Conservation (phyloP, 2,888 invertebrate species). For the Drosophila glabriapex region DNA sequence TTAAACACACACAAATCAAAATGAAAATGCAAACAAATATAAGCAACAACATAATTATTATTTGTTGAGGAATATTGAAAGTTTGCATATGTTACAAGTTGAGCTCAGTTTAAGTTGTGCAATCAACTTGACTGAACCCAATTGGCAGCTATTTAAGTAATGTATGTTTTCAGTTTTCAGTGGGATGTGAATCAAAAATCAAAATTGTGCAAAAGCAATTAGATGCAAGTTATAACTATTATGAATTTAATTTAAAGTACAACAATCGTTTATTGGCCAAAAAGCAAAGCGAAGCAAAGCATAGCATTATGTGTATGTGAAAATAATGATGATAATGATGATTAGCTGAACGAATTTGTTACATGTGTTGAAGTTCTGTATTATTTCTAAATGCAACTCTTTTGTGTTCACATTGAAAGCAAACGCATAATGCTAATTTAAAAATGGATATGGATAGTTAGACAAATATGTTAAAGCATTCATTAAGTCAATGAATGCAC, state of each 20-base stretch:
- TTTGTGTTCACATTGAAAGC: slow-evolving; percentile 75
- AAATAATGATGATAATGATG: slow-evolving; percentile 12
- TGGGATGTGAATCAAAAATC: slow-evolving; percentile 61
- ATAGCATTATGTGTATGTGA: not conserved
- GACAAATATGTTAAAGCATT: slow-evolving; percentile 79
- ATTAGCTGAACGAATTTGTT: slow-evolving; percentile 39
- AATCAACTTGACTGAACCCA: not conserved
- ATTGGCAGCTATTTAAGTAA: slow-evolving; percentile 11
- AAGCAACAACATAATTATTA: slow-evolving; percentile 34
- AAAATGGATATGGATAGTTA: slow-evolving; percentile 73
- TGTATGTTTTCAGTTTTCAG: slow-evolving; percentile 50
- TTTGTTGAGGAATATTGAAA: slow-evolving; percentile 44
- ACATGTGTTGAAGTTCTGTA: slow-evolving; percentile 52
- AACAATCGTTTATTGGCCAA: slow-evolving; percentile 73
- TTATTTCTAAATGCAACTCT: slow-evolving; percentile 49
- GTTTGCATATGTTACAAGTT: slow-evolving; percentile 30
- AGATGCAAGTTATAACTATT: slow-evolving; percentile 61
- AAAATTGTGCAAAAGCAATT: slow-evolving; percentile 70
- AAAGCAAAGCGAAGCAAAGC: slow-evolving; percentile 27
- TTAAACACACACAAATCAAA: slow-evolving; percentile 68
- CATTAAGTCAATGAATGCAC: slow-evolving; percentile 61
- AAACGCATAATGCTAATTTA: slow-evolving; percentile 62
- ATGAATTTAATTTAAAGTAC: slow-evolving; percentile 75
- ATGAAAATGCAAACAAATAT: slow-evolving; percentile 48
- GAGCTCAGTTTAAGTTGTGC: not conserved